Evolutionary conservation across 2,888 invertebrate genomes (phyloP).

Genomic region (Auanema sp.): DNA sequence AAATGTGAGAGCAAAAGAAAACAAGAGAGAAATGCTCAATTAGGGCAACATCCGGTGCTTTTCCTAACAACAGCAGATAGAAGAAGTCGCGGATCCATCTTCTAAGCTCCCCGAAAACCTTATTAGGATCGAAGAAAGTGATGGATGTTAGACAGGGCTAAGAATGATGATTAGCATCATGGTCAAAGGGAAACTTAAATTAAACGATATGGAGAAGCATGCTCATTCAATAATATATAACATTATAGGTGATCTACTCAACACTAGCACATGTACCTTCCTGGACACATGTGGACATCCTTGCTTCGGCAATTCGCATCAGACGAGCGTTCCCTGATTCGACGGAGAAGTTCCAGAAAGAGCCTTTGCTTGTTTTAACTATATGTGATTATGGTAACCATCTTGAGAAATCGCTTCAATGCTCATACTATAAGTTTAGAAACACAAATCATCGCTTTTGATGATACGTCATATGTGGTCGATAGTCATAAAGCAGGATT

Average conservation of each 20-base stretch:
- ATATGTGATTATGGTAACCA: conserved; percentile 55
- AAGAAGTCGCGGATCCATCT: background rate
- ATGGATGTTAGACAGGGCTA: background rate
- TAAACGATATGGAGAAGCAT: background rate
- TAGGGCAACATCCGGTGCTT: background rate
- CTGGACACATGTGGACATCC: conserved; percentile 53
- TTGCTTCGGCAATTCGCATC: conserved; percentile 47
- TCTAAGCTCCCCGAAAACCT: background rate
- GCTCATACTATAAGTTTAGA: conserved; percentile 30
- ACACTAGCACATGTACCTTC: conserved; percentile 49
- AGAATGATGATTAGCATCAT: background rate
- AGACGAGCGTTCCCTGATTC: conserved; percentile 44
- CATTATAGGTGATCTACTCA: conserved; percentile 55
- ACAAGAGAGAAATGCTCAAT: background rate
- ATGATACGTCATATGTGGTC: conserved; percentile 55
- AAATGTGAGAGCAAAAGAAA: background rate
- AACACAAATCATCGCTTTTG: conserved; percentile 50
- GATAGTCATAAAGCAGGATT: conserved; percentile 50
- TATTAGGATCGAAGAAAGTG: background rate
- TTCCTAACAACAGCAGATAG: background rate
- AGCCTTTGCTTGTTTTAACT: conserved; percentile 50
- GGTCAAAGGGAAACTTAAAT: background rate
- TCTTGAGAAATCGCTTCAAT: background rate
- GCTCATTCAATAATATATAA: background rate
- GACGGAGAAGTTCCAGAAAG: conserved; percentile 2